Conservation (phyloP, 2,797 vertebrate species). For the Microctenopoma steveboyesi region DNA sequence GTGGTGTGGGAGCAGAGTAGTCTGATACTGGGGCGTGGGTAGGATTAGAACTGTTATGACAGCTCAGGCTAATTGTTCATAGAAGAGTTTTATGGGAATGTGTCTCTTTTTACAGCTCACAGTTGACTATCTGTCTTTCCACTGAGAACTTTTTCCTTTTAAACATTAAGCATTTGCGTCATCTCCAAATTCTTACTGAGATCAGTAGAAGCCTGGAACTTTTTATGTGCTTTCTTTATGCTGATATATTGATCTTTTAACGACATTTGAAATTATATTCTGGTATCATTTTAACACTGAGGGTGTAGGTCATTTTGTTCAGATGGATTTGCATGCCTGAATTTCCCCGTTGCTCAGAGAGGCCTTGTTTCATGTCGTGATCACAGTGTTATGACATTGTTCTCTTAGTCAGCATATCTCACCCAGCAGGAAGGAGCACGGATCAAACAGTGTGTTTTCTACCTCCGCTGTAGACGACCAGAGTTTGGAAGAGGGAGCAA, state of each 20-base stretch:
- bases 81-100: conserved; percentile 59
- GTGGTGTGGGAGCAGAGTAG: conserved; percentile 44
- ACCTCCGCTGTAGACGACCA: conserved; percentile 57
- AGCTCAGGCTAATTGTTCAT: conserved; percentile 63
- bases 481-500: conserved; percentile 28
- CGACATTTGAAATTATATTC: conserved; percentile 2
- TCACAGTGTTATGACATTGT: conserved; percentile 52
- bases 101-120: conserved; percentile 59
- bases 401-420: conserved; percentile 65
- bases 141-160: conserved; percentile 46
- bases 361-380: conserved; percentile 58
- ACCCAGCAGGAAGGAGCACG: conserved; percentile 66
- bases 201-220: conserved; percentile 36
- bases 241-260: conserved; percentile 16
- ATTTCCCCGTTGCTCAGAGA: conserved; percentile 56
- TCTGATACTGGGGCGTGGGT: conserved; percentile 26
- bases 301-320: background rate
- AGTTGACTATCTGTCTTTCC: conserved; percentile 45
- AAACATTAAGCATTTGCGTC: conserved; percentile 39
- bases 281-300: conserved; percentile 3
- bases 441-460: conserved; percentile 61
- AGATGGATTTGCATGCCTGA: conserved; percentile 40
- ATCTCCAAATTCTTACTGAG: conserved; percentile 50
- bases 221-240: conserved; percentile 15
- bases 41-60: conserved; percentile 65